These are phyloP conservation scores for Epinotia brunnichana DNA, from an alignment of 2,888 invertebrate species.

Conservation along the genomic window DNA sequence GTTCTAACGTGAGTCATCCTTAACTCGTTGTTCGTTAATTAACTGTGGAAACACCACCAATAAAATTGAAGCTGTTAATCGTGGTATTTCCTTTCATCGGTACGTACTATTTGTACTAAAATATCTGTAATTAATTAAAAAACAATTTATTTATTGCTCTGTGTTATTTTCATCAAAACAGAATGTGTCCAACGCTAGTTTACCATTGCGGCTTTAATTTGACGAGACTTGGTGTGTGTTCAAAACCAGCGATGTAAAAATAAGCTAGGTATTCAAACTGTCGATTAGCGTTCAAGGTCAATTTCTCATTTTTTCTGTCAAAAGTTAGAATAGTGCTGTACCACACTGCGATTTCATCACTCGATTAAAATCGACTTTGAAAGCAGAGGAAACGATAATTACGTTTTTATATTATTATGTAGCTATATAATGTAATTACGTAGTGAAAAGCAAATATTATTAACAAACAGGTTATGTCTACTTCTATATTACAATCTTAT, in stretches of 20 bases:
- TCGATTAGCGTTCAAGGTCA: conserved; percentile 1
- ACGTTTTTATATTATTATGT: too few relatives aligned
- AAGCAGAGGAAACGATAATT: too few relatives aligned
- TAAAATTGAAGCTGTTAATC: conserved; percentile 4
- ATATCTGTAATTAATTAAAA: conserved; percentile 6
- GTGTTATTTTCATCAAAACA: background rate
- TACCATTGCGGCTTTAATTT: too few relatives aligned
- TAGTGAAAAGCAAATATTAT: too few relatives aligned
- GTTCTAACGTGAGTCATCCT: too few relatives aligned
- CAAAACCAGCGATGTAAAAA: conserved; percentile 10
- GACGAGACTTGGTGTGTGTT: background rate
- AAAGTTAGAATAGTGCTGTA: conserved; percentile 27
- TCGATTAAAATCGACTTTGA: too few relatives aligned
- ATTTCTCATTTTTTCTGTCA: conserved; percentile 11
- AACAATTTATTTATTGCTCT: background rate
- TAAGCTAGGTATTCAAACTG: conserved; percentile 10
- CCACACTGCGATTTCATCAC: conserved; percentile 35
- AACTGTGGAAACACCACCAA: conserved; percentile 6
- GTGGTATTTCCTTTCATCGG: conserved; percentile 13
- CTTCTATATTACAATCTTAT: too few relatives aligned
- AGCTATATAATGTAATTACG: too few relatives aligned
- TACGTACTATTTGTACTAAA: background rate
- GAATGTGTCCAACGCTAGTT: conserved; percentile 8
- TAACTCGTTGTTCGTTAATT: conserved; percentile 2
- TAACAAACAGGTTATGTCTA: too few relatives aligned